phyloP scores from a whole-genome alignment of 2,113 vertebrate genomes.

The Oreocharis arfaki region DNA sequence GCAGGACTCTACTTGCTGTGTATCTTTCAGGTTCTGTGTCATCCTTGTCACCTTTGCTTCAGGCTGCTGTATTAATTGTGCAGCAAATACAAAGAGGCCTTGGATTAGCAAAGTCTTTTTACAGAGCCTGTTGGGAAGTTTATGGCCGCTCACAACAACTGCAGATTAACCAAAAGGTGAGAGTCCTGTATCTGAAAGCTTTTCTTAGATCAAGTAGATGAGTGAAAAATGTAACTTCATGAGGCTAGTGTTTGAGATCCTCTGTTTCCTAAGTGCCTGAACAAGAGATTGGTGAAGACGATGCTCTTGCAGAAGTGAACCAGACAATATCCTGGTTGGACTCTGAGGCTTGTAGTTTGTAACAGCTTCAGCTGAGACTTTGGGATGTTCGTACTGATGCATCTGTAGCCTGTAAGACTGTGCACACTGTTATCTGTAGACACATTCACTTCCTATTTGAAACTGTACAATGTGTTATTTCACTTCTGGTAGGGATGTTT shows the following conservation, averaged over 20 bases:
- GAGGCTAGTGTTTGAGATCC: background rate
- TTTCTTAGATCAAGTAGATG: background rate
- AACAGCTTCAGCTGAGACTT: background rate
- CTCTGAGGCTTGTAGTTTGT: background rate
- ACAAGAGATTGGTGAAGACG: background rate
- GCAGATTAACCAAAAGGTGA: conserved; percentile 81
- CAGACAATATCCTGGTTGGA: background rate
- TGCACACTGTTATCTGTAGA: background rate
- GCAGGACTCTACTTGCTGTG: background rate
- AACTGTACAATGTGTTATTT: background rate
- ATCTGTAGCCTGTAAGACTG: background rate
- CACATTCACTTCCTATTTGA: background rate
- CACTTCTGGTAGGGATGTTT: background rate
- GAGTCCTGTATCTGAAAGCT: background rate
- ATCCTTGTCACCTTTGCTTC: conserved; percentile 83
- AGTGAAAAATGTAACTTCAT: background rate
- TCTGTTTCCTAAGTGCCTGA: background rate
- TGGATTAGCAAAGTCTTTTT: conserved; percentile 82
- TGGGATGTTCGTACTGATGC: background rate
- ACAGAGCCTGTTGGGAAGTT: conserved; percentile 83
- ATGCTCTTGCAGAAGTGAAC: background rate
- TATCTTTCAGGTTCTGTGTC: conserved; percentile 79
- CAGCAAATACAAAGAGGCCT: conserved; percentile 87
- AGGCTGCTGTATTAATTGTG: conserved; percentile 79
- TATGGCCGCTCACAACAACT: conserved; percentile 84